Conservation (phyloP, 2,888 invertebrate genomes). For the Trichogramma dendrolimi region DNA sequence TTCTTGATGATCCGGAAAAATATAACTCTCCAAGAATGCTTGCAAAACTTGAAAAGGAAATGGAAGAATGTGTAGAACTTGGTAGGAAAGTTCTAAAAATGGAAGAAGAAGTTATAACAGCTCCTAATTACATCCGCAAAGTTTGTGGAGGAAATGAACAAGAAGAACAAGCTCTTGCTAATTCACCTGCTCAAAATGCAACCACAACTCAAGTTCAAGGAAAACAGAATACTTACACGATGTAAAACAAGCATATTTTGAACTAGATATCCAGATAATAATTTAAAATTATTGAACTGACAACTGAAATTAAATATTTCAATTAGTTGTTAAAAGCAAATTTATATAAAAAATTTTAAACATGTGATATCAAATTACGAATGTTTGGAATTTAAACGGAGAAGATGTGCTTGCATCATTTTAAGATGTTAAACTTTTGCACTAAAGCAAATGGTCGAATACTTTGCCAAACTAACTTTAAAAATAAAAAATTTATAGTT, state of each 20-base stretch:
- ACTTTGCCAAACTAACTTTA: too few relatives aligned
- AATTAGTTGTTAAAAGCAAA: neutral
- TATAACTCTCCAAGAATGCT: constrained; percentile 87
- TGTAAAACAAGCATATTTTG: constrained; percentile 43
- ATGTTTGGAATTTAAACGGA: too few relatives aligned
- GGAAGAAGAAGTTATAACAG: constrained; percentile 92
- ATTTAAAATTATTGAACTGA: constrained; percentile 12
- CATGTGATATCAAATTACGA: neutral
- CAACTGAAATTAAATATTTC: constrained; percentile 6
- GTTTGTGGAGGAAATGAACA: constrained; percentile 51
- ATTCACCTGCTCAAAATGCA: constrained; percentile 43
- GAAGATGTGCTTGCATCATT: too few relatives aligned
- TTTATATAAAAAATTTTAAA: constrained; percentile 15
- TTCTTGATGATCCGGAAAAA: constrained; percentile 92
- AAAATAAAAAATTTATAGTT: too few relatives aligned
- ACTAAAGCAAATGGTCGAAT: too few relatives aligned
- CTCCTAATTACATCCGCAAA: constrained; percentile 72
- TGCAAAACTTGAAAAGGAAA: constrained; percentile 78
- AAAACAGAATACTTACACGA: constrained; percentile 49
- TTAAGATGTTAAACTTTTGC: too few relatives aligned
- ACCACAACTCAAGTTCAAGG: constrained; percentile 47
- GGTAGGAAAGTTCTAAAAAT: constrained; percentile 85
- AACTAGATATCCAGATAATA: neutral
- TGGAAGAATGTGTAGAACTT: constrained; percentile 80
- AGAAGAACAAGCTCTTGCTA: constrained; percentile 44